Base-by-base conservation (phyloP, 2,888 invertebrate species). In the Actias luna region DNA sequence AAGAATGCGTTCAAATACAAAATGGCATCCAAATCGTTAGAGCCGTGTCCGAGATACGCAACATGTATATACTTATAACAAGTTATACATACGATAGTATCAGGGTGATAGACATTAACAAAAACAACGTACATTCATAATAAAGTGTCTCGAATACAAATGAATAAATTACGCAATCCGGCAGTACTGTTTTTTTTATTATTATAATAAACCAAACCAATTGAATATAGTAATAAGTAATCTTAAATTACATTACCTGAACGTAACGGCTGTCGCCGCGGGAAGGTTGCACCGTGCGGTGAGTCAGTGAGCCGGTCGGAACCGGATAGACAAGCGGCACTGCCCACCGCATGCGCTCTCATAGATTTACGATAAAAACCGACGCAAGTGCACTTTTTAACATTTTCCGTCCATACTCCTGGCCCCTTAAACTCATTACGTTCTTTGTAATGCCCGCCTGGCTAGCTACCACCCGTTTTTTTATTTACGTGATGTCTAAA, bases 231-330 rank as follows among this genome's bases (percentile, higher is more conserved):
- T 7, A 18, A 22, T 18, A 46, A 14, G 46, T 22, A 46, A 22
- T 46, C 22, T 46, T 46, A 46, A 46, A 46, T 46, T 42, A 42
- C 18, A 42, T 42, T 46, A 46, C 46, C 22, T 46, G 22, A 46
- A 46, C 18, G 22, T 46, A 46, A 46, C 46, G 46, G 22, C 18
- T 46, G 46, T 46, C 46, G 46, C 46, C 46, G 46, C 46, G 22
- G 46, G 46, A 46, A 46, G 39, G 39, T 39, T 39, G 16, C 35
- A 14, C 1, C 16, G 16, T n/a, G 39, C 22, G 46, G 46, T 46
- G 46, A 46, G 10, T 46, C 46, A 46, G 46, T 10, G 46, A 46
- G 46, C 46, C 46, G 46, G 46, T 46, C 42, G 5, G 7, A 18
- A 42, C 14, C 8, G 22, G n/a, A 4, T 14, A 42, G 42, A 7